Conservation (phyloP, 2,113 vertebrate genomes). For the Paraplagusia blochii region DNA sequence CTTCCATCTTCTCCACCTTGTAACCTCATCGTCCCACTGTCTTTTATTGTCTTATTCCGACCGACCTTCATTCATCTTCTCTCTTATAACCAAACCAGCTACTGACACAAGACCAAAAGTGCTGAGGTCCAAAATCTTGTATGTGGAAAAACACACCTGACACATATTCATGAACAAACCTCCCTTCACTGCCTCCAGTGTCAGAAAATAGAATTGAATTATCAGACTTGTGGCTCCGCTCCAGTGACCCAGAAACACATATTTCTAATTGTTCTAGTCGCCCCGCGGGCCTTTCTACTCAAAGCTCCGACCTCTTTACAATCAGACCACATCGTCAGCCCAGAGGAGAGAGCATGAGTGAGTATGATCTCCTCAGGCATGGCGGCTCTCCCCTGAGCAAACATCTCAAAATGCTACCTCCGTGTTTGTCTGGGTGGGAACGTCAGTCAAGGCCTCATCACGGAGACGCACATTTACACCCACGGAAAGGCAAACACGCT, state of each 20-base stretch:
- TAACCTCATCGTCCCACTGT: too few relatives aligned
- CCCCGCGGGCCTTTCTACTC: constrained; percentile 56
- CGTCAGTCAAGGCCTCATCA: constrained; percentile 22
- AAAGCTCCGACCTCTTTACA: constrained; percentile 61
- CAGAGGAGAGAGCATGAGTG: constrained; percentile 20
- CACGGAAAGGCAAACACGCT: constrained; percentile 57
- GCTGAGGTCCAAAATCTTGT: too few relatives aligned
- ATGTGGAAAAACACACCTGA: constrained; percentile 10
- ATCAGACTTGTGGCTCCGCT: constrained; percentile 48
- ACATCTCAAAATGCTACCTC: constrained; percentile 45
- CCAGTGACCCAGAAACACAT: constrained; percentile 70
- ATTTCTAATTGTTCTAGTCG: constrained; percentile 69
- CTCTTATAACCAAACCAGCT: too few relatives aligned
- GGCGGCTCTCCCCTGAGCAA: constrained; percentile 33
- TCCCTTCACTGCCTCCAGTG: constrained; percentile 22
- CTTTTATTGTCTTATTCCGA: too few relatives aligned
- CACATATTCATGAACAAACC: constrained; percentile 33
- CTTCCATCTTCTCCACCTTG: too few relatives aligned
- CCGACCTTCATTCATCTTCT: too few relatives aligned
- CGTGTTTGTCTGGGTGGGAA: constrained; percentile 23
- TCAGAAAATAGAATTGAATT: constrained; percentile 37
- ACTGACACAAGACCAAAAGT: too few relatives aligned
- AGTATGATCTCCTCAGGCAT: constrained; percentile 43
- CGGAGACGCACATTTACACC: constrained; percentile 26
- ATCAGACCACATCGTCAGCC: constrained; percentile 34